These are phyloP conservation scores for Microcebus griseorufus DNA, from an alignment of 2,113 vertebrate species.

Conservation along the genomic window DNA sequence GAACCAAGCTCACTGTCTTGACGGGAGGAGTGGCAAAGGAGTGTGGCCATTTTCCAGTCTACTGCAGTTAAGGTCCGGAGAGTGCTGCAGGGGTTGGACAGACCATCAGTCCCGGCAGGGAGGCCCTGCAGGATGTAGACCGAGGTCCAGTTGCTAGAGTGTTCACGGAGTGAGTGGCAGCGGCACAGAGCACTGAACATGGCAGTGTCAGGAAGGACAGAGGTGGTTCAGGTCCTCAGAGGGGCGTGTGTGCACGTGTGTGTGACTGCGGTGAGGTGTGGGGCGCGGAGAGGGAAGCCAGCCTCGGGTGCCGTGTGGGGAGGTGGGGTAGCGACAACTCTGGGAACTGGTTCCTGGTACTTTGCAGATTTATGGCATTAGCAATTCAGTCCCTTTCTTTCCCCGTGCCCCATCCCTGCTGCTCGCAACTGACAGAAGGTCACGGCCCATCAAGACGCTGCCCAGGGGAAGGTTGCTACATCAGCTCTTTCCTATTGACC, in stretches of 20 bases:
- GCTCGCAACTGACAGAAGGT: conserved; percentile 77
- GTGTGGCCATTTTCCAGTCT: not conserved
- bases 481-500: conserved; percentile 80
- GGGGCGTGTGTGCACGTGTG: not conserved
- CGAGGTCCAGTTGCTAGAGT: not conserved
- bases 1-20: not conserved
- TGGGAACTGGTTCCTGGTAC: not conserved
- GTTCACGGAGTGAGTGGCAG: not conserved
- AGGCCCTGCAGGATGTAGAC: not conserved
- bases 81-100: not conserved
- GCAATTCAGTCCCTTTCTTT: conserved; percentile 53
- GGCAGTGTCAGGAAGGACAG: not conserved
- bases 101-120: not conserved
- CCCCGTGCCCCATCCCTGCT: conserved; percentile 7
- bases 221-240: not conserved
- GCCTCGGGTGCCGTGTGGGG: not conserved
- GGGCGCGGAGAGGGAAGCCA: not conserved
- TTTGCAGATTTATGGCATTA: conserved; percentile 56
- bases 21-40: not conserved
- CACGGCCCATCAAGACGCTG: conserved; percentile 67
- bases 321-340: not conserved
- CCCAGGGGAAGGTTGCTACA: conserved; percentile 76
- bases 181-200: not conserved
- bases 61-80: not conserved
- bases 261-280: not conserved